These are phyloP conservation scores for Lordiphosa stackelbergi DNA, from an alignment of 1,140 invertebrate genomes.

Conservation along the genomic window DNA sequence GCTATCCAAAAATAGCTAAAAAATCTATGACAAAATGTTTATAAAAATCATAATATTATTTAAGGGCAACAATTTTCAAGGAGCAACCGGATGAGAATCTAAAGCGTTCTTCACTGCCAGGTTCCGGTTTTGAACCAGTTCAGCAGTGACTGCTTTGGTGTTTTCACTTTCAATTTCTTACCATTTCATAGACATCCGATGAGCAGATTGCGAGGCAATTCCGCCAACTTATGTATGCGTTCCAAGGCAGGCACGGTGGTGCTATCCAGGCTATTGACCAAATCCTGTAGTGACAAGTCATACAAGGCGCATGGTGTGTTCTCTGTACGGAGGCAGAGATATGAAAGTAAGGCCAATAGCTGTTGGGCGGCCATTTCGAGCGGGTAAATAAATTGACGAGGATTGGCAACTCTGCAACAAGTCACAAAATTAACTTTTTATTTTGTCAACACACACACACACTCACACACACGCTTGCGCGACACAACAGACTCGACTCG, in stretches of 20 bases:
- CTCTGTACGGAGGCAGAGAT: slow-evolving; percentile 21
- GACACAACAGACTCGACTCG: not conserved
- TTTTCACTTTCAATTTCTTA: slow-evolving; percentile 30
- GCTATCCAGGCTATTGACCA: slow-evolving; percentile 56
- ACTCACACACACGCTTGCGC: not conserved
- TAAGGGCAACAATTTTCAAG: too few relatives aligned
- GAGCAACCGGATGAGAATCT: too few relatives aligned
- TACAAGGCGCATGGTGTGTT: slow-evolving; percentile 51
- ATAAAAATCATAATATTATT: too few relatives aligned
- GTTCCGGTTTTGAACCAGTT: too few relatives aligned
- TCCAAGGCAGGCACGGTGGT: slow-evolving; percentile 53
- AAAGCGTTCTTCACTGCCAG: too few relatives aligned
- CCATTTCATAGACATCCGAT: slow-evolving; percentile 71
- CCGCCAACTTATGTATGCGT: slow-evolving; percentile 57
- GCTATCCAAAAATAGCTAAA: too few relatives aligned
- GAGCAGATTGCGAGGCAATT: slow-evolving; percentile 62
- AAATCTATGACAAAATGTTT: too few relatives aligned
- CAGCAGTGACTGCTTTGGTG: too few relatives aligned
- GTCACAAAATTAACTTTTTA: slow-evolving; percentile 7
- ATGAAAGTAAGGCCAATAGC: slow-evolving; percentile 36
- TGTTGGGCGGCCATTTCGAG: slow-evolving; percentile 51
- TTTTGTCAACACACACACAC: slow-evolving; percentile 18
- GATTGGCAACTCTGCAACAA: slow-evolving; percentile 5
- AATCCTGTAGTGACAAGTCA: slow-evolving; percentile 41
- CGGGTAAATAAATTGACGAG: not conserved